Conservation (phyloP, 2,797 vertebrate species). For the Alfaro cultratus region DNA sequence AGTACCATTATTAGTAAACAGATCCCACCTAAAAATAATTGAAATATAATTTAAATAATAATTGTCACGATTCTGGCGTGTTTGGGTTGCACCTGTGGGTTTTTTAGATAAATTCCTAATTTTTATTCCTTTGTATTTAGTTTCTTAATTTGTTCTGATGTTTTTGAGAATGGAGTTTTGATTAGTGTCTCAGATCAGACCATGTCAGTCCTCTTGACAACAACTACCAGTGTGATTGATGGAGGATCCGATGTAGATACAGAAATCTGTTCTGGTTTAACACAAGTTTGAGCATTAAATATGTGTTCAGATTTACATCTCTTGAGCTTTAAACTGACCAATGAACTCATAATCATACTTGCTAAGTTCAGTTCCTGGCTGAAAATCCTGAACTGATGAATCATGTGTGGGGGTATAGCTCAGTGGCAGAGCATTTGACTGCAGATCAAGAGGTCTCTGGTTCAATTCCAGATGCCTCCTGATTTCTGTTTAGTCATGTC, state of each 20-base stretch:
- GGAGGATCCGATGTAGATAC: neutral
- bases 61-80: no score
- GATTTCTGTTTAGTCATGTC: neutral
- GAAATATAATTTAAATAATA: neutral
- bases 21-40: neutral
- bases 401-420: slow-evolving; percentile 77
- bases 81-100: no score
- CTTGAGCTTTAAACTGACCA: neutral
- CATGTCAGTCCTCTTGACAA: neutral
- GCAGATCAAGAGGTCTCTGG: slow-evolving; percentile 83
- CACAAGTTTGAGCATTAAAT: no score
- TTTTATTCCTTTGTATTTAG: no score
- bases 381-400: accelerated
- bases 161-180: no score
- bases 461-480: slow-evolving; percentile 70
- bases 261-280: neutral
- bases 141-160: no score
- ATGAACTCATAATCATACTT: no score
- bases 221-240: neutral
- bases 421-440: slow-evolving; percentile 84
- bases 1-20: neutral
- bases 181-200: no score
- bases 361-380: no score
- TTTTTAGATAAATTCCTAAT: no score
- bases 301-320: neutral